These are phyloP conservation scores for Ceratothoa steindachneri DNA, from an alignment of 2,888 invertebrate species.

Conservation along the genomic window DNA sequence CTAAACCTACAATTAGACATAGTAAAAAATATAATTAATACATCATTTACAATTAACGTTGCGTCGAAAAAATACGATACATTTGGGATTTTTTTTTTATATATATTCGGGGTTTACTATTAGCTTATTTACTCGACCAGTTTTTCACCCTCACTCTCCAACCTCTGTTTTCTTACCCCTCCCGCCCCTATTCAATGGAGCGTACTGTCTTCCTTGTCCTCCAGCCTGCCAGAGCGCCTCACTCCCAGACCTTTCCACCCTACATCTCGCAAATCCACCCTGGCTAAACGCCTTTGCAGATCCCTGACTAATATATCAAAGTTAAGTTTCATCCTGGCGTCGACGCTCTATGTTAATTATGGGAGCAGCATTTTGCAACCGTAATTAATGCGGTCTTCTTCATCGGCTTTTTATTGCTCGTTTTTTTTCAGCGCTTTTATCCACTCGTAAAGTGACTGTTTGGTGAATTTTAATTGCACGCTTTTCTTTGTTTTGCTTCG, in stretches of 20 bases:
- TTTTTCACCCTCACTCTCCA: background rate
- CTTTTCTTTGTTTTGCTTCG: background rate
- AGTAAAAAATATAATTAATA: background rate
- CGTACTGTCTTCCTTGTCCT: background rate
- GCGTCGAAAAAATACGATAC: background rate
- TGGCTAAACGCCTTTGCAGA: background rate
- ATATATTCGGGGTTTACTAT: too few relatives aligned
- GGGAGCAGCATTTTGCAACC: conserved; percentile 26
- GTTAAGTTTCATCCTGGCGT: conserved; percentile 25
- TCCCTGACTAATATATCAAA: conserved; percentile 31
- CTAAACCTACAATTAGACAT: background rate
- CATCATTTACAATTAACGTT: background rate
- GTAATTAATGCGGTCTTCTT: conserved; percentile 29
- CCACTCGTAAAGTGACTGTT: background rate
- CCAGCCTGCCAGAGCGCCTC: too few relatives aligned
- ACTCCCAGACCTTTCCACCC: background rate
- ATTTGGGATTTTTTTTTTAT: background rate
- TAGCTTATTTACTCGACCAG: too few relatives aligned
- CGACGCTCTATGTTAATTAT: conserved; percentile 32
- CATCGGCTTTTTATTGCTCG: background rate
- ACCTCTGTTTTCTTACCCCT: background rate
- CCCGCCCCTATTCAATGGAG: background rate
- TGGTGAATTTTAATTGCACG: background rate
- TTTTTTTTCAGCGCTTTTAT: background rate
- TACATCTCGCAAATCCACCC: background rate